Conservation (phyloP, 2,888 invertebrate genomes). For the Ophioninae sp. region DNA sequence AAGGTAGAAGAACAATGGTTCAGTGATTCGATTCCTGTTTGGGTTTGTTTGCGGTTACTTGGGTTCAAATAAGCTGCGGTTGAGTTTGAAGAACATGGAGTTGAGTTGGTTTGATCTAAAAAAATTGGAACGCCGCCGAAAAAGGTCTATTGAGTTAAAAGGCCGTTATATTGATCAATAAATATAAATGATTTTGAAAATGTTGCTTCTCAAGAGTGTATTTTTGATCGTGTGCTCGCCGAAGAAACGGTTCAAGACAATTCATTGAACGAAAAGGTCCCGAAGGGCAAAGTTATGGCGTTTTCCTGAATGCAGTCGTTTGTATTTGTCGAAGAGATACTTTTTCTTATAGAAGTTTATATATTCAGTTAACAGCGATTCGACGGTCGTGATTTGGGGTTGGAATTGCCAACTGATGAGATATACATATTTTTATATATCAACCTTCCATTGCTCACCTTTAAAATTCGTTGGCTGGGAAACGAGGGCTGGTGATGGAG, state of each 20-base stretch:
- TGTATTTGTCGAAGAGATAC: not conserved
- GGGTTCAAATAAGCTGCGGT: too few relatives aligned
- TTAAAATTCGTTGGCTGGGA: slow-evolving; percentile 22
- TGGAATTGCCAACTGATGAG: slow-evolving; percentile 34
- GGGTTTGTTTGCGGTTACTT: too few relatives aligned
- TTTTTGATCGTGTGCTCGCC: slow-evolving; percentile 10
- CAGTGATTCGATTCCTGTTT: too few relatives aligned
- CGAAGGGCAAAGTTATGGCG: not conserved
- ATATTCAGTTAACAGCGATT: slow-evolving; percentile 39
- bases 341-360: slow-evolving; percentile 35
- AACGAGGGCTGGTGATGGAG: slow-evolving; percentile 23
- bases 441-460: slow-evolving; percentile 11
- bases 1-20: too few relatives aligned
- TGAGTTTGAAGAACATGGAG: too few relatives aligned
- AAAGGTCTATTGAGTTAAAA: too few relatives aligned
- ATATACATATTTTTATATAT: not conserved
- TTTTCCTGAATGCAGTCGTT: not conserved
- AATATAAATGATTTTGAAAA: too few relatives aligned
- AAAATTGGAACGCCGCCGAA: too few relatives aligned
- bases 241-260: slow-evolving; percentile 8
- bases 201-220: not conserved
- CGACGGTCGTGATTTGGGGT: slow-evolving; percentile 20
- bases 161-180: too few relatives aligned
- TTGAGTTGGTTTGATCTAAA: too few relatives aligned
- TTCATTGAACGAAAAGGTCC: not conserved